Evolutionary conservation across 1,140 invertebrate species (phyloP).

Genomic region (Zaprionus camerounensis): DNA sequence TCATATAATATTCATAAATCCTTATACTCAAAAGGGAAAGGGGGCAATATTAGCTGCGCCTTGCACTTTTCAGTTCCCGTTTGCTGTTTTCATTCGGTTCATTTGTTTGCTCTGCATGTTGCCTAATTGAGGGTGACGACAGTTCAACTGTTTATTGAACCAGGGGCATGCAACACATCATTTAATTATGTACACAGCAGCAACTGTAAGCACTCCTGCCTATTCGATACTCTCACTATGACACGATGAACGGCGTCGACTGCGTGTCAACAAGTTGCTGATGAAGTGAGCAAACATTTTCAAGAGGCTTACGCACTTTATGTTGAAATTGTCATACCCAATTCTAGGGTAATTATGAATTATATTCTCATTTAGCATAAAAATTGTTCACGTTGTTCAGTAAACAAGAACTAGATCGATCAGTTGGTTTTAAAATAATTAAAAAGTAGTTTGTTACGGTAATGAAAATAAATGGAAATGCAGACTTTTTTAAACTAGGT

Average conservation of each 20-base stretch:
- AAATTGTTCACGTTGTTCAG: too few species aligned
- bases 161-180: constrained; percentile 43
- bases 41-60: constrained; percentile 32
- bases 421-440: not conserved
- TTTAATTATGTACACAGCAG: constrained; percentile 69
- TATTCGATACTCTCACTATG: not conserved
- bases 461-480: not conserved
- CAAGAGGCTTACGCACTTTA: not conserved
- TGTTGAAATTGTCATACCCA: not conserved
- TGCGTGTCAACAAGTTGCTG: constrained; percentile 31
- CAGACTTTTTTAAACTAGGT: not conserved
- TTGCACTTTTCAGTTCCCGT: constrained; percentile 52
- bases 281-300: constrained; percentile 13
- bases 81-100: constrained; percentile 47
- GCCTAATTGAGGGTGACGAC: constrained; percentile 71
- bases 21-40: constrained; percentile 33
- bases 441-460: not conserved
- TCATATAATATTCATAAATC: constrained; percentile 80
- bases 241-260: constrained; percentile 14
- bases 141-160: constrained; percentile 56
- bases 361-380: not conserved
- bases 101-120: constrained; percentile 64
- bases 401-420: not conserved
- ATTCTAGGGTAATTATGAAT: not conserved
- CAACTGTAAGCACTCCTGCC: not conserved